Conservation (phyloP, 35 echinoderm and acorn worm genomes). For the Antedon bifida region DNA sequence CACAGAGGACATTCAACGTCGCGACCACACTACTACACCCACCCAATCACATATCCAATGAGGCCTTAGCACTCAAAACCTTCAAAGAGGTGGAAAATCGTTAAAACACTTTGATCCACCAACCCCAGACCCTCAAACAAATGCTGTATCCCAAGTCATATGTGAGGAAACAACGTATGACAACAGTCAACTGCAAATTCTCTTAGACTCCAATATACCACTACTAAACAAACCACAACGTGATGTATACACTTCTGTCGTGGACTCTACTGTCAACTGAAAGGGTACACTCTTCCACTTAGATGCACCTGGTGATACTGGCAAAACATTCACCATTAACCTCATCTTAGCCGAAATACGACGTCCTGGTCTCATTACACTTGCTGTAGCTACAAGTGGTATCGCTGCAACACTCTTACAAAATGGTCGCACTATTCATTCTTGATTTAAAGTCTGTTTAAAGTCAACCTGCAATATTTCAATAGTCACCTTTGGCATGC, state of each 20-base stretch:
- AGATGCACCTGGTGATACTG: constrained; percentile 45
- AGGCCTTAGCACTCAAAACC: too few relatives aligned
- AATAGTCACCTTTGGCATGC: not conserved
- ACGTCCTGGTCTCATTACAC: not conserved
- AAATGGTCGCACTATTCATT: constrained; percentile 21
- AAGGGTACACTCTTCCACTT: not conserved
- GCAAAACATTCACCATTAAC: constrained; percentile 39
- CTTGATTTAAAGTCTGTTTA: constrained; percentile 25
- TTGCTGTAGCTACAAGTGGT: constrained; percentile 19
- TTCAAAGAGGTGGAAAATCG: too few relatives aligned
- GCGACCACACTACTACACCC: too few relatives aligned
- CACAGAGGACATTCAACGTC: too few relatives aligned
- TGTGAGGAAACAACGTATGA: constrained; percentile 2
- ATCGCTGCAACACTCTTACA: constrained; percentile 37
- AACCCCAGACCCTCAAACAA: too few relatives aligned
- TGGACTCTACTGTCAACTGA: not conserved
- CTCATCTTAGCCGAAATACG: constrained; percentile 7
- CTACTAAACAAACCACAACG: not conserved
- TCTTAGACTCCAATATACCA: not conserved
- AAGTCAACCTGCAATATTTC: constrained; percentile 36
- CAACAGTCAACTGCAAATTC: not conserved
- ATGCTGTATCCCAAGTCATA: not conserved
- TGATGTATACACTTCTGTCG: not conserved
- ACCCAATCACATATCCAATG: too few relatives aligned
- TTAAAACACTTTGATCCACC: too few relatives aligned